Evolutionary conservation across 1,140 invertebrate genomes (phyloP), one percentile per base, ranked within the genome.

Genomic region (Pomacea maculata): DNA sequence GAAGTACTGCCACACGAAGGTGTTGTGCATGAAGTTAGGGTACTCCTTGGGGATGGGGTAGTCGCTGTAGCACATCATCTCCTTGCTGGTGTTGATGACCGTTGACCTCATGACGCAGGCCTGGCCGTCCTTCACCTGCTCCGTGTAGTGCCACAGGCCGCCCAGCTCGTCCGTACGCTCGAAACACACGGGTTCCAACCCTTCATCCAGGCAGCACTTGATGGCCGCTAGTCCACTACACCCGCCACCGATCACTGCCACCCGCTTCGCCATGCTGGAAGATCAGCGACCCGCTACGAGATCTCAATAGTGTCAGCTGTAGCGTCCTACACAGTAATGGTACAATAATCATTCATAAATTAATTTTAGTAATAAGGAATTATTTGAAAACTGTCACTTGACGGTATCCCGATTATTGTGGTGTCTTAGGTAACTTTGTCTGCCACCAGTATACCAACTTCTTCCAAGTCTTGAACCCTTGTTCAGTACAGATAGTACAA

Each of bases 41-140:
- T 82, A 92, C n/a, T 92, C 87, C 52, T 73, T 82, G 25, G 92
- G 92, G n/a, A 91, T 91, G 0, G 92, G 92, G 76, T 92, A 93
- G 82, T 93, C 93, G 68, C 91, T 92, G 87, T 90, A 93, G 14
- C 90, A 87, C 92, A 92, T 92, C 86, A 92, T 89, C 83, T 93
- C 93, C 74, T 93, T 93, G 67, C 91, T 92, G 2, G 92, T 91
- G 81, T 93, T 93, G 11, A 92, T 91, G 34, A 93, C 88, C 8
- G 83, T 85, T 10, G 83, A 83, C 73, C 75, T 81, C 83, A 86
- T 82, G 11, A 87, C 85, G 54, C 91, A 92, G 19, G 85, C 91
- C 14, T 85, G 84, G 11, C 79, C 83, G 14, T 86, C 84, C 19
- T 61, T 52, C 19, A 82, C 79, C 14, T 86, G 74, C 15, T 85